A percentile compares a stretch with the other conserved stretches of the same genome.
Evolutionary conservation across 2,113 vertebrate species (phyloP).

Genomic region (Cyphomyrus plagiostoma): DNA sequence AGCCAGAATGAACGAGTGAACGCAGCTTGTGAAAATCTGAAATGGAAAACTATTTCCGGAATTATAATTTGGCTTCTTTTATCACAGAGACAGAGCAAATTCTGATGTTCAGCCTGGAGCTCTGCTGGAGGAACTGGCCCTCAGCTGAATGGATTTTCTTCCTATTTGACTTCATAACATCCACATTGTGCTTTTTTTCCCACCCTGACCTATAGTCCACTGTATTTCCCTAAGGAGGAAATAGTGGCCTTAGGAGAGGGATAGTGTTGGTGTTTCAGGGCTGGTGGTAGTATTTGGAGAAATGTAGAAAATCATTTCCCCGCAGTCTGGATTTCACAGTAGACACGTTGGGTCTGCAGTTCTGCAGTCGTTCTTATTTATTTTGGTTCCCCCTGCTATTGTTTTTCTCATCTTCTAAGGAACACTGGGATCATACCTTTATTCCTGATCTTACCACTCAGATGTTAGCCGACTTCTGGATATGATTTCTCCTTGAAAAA

Average conservation of each 20-base stretch:
- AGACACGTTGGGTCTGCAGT: neutral
- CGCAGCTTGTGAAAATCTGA: slow-evolving; percentile 22
- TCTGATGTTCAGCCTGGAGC: slow-evolving; percentile 21
- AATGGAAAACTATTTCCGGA: slow-evolving; percentile 16
- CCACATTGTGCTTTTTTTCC: neutral
- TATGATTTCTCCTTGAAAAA: neutral
- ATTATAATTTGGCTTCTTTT: neutral
- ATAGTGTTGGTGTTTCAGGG: neutral
- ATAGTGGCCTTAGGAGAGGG: slow-evolving; percentile 9
- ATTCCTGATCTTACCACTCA: neutral
- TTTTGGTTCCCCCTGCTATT: slow-evolving; percentile 14
- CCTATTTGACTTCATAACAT: slow-evolving; percentile 38
- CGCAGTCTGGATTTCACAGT: slow-evolving; percentile 22
- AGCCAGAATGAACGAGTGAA: slow-evolving; percentile 8
- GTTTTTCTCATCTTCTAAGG: neutral
- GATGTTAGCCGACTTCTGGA: neutral
- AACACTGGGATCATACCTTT: neutral
- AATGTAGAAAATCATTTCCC: slow-evolving; percentile 41
- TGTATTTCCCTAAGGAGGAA: slow-evolving; percentile 26
- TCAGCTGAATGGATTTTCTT: slow-evolving; percentile 36
- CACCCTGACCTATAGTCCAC: slow-evolving; percentile 10
- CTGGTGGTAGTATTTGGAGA: slow-evolving; percentile 27
- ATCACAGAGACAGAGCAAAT: neutral
- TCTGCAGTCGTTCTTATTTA: slow-evolving; percentile 10
- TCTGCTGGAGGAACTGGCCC: slow-evolving; percentile 33